A percentile compares a stretch with the other conserved stretches of the same genome.
These are phyloP conservation scores for Ganaspis sp. DNA, from an alignment of 1,140 invertebrate species.

Conservation along the genomic window DNA sequence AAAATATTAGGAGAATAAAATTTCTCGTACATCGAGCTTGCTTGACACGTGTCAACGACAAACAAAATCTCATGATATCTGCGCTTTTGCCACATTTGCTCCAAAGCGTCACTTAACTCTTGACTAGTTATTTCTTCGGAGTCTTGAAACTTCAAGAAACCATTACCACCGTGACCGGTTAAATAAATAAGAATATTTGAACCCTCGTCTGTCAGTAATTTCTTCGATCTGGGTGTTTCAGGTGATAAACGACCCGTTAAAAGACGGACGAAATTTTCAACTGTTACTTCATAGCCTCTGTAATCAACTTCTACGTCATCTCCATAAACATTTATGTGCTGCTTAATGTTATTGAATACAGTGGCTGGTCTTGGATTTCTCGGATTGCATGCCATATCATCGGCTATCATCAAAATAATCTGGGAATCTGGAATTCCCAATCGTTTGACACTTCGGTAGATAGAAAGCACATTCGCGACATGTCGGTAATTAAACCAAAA, in stretches of 20 bases:
- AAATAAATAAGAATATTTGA: constrained; percentile 99
- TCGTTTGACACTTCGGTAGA: constrained; percentile 98
- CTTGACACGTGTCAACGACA: constrained; percentile 99
- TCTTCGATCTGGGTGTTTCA: constrained; percentile 95
- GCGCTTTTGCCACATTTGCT: constrained; percentile 99
- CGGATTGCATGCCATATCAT: constrained; percentile 99
- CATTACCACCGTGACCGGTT: constrained; percentile 98
- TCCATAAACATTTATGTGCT: constrained; percentile 99
- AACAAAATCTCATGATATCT: constrained; percentile 99
- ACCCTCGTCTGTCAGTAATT: constrained; percentile 95
- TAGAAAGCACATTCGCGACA: constrained; percentile 98
- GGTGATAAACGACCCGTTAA: constrained; percentile 93
- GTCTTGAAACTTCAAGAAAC: constrained; percentile 99
- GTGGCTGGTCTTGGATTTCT: constrained; percentile 98
- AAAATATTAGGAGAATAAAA: constrained; percentile 99
- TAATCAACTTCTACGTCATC: constrained; percentile 99
- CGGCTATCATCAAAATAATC: constrained; percentile 99
- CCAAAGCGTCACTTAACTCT: constrained; percentile 97
- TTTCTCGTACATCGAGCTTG: constrained; percentile 98
- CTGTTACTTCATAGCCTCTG: constrained; percentile 97
- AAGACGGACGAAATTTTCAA: constrained; percentile 98
- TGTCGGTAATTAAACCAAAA: constrained; percentile 99
- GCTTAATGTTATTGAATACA: constrained; percentile 98
- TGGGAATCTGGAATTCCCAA: constrained; percentile 97
- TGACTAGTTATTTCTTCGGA: constrained; percentile 99